Conservation (phyloP, 37 sponge, comb jelly and placozoan species). For the Theonella swinhoei region DNA sequence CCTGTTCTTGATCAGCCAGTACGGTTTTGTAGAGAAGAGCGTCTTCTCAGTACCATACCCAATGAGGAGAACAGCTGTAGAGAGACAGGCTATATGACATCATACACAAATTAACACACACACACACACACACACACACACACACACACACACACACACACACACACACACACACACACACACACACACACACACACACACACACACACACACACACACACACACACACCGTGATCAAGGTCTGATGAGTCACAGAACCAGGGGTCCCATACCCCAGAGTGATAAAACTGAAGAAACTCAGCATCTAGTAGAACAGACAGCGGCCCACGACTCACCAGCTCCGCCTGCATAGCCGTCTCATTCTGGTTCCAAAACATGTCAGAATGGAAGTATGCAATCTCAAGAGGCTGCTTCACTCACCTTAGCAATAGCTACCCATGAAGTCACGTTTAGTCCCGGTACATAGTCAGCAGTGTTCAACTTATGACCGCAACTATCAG, state of each 20-base stretch:
- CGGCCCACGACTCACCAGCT: conserved; percentile 63
- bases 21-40: conserved; percentile 70
- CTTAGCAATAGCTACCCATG: conserved; percentile 56
- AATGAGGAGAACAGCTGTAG: conserved; percentile 80
- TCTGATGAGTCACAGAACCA: conserved; percentile 26
- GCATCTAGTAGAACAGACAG: conserved; percentile 84
- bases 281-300: conserved; percentile 83
- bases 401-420: conserved; percentile 22
- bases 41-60: conserved; percentile 79
- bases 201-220: background rate
- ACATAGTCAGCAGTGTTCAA: conserved; percentile 63
- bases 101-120: background rate
- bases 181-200: conserved; percentile 57
- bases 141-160: conserved; percentile 54
- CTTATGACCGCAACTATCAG: conserved; percentile 64
- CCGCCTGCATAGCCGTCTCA: conserved; percentile 60
- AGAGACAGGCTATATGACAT: background rate
- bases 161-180: conserved; percentile 38
- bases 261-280: conserved; percentile 85
- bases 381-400: too few species aligned
- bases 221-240: conserved; percentile 69
- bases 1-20: conserved; percentile 76
- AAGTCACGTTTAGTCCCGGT: conserved; percentile 60
- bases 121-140: conserved; percentile 38
- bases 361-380: conserved; percentile 50